Evolutionary conservation across 1,140 invertebrate species (phyloP).

Genomic region (Trichomalopsis sarcophagae): DNA sequence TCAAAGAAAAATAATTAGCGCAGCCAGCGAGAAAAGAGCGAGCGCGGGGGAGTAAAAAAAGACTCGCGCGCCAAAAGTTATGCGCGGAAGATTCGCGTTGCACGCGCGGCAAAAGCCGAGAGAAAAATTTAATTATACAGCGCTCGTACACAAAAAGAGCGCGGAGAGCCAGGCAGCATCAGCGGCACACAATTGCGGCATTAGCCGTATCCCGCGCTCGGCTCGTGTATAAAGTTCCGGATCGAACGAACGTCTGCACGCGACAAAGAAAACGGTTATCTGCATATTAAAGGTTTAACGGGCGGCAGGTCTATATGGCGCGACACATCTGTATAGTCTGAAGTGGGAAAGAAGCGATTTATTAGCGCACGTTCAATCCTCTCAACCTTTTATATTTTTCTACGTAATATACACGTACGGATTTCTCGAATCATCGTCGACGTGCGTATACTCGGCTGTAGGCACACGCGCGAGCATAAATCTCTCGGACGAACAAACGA

Average conservation of each 20-base stretch:
- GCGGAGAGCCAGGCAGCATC: neutral
- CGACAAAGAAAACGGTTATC: neutral
- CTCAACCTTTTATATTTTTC: neutral
- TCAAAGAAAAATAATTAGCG: constrained; percentile 21
- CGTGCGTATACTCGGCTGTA: no score
- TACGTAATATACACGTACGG: no score
- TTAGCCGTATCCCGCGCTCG: neutral
- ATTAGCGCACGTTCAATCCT: neutral
- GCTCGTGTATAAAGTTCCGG: neutral
- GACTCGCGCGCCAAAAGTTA: neutral
- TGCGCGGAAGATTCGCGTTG: neutral
- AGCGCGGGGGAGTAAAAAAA: neutral
- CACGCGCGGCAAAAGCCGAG: neutral
- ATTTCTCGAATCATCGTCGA: no score
- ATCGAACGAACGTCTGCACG: neutral
- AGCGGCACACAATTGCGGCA: constrained; percentile 7
- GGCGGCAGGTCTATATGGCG: no score
- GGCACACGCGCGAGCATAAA: no score
- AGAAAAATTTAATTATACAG: constrained; percentile 46
- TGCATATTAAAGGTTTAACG: constrained; percentile 1
- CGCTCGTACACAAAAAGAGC: constrained; percentile 17
- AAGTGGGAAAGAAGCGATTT: neutral
- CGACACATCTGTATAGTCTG: no score
- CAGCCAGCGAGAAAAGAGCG: neutral
- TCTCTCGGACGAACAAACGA: no score